These are phyloP conservation scores for Notothenia coriiceps DNA, from an alignment of 2,113 vertebrate genomes.

Conservation along the genomic window DNA sequence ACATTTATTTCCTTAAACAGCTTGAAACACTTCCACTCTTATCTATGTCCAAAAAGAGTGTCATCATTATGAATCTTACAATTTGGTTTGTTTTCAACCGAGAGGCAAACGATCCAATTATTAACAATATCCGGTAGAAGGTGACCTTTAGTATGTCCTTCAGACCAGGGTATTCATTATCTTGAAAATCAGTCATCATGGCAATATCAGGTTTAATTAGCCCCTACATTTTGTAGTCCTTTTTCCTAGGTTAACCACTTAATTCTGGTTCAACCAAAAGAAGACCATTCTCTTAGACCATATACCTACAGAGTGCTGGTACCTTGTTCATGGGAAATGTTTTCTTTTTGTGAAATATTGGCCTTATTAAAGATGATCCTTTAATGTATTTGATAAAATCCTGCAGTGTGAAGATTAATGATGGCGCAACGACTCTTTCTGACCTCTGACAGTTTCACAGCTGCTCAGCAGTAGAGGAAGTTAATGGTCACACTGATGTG, in stretches of 20 bases:
- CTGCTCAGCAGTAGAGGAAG: conserved; percentile 52
- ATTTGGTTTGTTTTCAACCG: background rate
- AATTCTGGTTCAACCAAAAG: background rate
- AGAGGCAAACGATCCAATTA: background rate
- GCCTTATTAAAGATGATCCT: background rate
- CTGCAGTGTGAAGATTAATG: conserved; percentile 56
- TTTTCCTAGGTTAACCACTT: background rate
- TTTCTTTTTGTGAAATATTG: background rate
- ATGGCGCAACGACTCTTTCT: conserved; percentile 13
- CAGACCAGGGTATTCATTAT: background rate
- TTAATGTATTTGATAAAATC: background rate
- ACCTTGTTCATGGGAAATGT: background rate
- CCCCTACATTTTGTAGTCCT: background rate
- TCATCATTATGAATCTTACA: background rate
- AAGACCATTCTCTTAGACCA: background rate
- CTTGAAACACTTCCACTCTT: background rate
- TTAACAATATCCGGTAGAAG: background rate
- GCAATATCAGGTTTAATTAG: background rate
- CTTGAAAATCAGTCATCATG: conserved; percentile 2
- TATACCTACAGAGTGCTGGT: background rate
- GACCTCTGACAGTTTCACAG: conserved; percentile 46
- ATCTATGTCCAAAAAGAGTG: background rate
- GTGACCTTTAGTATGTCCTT: background rate
- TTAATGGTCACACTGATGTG: conserved; percentile 27
- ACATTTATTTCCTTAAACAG: background rate